Base-by-base conservation (phyloP, 2,888 invertebrate species). In the Achlya flavicornis region DNA sequence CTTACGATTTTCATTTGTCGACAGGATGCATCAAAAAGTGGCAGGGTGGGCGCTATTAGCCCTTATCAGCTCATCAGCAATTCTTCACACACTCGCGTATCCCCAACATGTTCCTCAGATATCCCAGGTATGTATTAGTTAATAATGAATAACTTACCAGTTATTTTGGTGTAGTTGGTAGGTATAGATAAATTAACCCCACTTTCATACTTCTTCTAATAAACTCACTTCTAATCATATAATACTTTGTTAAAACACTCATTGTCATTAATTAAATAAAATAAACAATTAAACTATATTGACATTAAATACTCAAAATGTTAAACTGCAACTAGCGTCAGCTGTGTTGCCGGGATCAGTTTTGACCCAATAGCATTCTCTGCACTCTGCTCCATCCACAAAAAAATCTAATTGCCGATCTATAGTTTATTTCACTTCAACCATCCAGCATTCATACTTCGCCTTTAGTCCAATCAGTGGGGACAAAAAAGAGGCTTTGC, bases 31-130 rank as follows among this genome's bases (percentile, higher is more conserved):
- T 88, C 95, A 96, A 88, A 95, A 95, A 84, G 86, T 95, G 62
- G 85, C 94, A 77, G 96, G 97, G 65, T 96, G 96, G 95, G 94
- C 95, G 78, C 90, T 97, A 68, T 92, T 97, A 78, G 95, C 95
- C 80, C 94, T 97, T 68, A 94, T 97, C 79, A 94, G 95, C 78
- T 95, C 95, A 77, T 96, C 96, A 74, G 93, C 95, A 68, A 89
- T 96, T 62, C 92, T 96, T 67, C 95, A 95, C 76, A 96, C 96
- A 66, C 88, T 96, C 68, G 96, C 96, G 58, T 96, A 95, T 80
- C 96, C 97, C 74, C 93, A 90, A 78, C 91, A 85, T 66, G 85
- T 88, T 64, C 89, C 91, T 65, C 87, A 92, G 70, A 88, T 94
- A 69, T 88, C 94, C 84, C 93, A 94, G 90, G 94, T 92, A 84